A percentile compares a stretch with the other conserved stretches of the same genome.
Conservation (phyloP, 1,140 invertebrate species). For the Drosophila nikananu region DNA sequence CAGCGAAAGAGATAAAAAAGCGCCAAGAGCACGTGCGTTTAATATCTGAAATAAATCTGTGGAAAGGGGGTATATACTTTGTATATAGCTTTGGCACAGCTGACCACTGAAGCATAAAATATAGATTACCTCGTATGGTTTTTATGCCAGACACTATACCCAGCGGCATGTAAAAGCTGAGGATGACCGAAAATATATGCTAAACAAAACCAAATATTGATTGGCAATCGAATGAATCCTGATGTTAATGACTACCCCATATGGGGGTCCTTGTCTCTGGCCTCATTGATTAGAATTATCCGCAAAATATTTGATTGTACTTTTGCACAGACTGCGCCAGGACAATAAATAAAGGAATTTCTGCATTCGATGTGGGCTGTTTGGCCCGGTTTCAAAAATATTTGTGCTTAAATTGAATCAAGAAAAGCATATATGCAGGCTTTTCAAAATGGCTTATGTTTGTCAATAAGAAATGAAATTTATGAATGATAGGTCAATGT, state of each 20-base stretch:
- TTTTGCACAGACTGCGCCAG: slow-evolving; percentile 7
- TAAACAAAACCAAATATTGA: slow-evolving; percentile 55
- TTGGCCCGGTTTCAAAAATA: background rate
- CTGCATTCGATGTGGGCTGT: background rate
- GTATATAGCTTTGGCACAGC: slow-evolving; percentile 47
- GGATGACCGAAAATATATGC: slow-evolving; percentile 43
- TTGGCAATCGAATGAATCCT: slow-evolving; percentile 35
- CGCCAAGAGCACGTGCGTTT: slow-evolving; percentile 29
- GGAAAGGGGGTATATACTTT: slow-evolving; percentile 9
- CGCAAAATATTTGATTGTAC: slow-evolving; percentile 8
- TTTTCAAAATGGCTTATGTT: slow-evolving; percentile 2
- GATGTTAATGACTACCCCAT: slow-evolving; percentile 49
- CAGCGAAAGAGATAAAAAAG: slow-evolving; percentile 14
- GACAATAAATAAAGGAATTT: slow-evolving; percentile 15
- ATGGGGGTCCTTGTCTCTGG: background rate
- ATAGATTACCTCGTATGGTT: slow-evolving; percentile 28
- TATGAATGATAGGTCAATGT: background rate
- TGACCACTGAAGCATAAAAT: slow-evolving; percentile 41
- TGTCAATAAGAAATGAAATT: background rate
- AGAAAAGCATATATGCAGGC: background rate
- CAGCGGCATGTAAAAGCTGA: background rate
- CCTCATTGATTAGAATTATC: slow-evolving; percentile 15
- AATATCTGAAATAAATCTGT: slow-evolving; percentile 22
- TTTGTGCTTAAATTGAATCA: background rate
- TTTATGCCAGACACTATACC: slow-evolving; percentile 21